Base-by-base conservation (phyloP, 2,113 vertebrate species). In the Atrichornis clamosus region DNA sequence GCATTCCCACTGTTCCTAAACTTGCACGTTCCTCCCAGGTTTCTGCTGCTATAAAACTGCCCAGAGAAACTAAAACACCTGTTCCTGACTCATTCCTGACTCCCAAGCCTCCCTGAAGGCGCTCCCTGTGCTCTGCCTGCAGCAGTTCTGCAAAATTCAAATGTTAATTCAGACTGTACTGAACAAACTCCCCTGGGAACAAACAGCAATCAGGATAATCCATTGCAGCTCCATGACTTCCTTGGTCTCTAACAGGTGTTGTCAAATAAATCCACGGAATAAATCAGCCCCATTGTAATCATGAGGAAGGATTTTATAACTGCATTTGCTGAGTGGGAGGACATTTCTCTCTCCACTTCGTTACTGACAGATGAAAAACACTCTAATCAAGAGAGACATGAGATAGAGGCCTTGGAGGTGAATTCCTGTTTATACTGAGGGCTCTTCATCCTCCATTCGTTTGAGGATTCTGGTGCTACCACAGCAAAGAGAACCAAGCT, bases 311-410 rank as follows among this genome's bases (percentile, higher is more conserved):
- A 75, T 96, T 95, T 96, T 83, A 79, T 91, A 79, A 89, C 89
- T 62, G 62, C 70, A 41, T 91, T 87, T 92, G 84, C 81, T 93
- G 94, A 95, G 96, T 95, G 93, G 96, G 96, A 96, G 93, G 95
- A 91, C 58, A 18, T 78, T 90, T 80, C 82, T 96, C 70, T 72
- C 74, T 89, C 75, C 6, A 3, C 8, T 90, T 85, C 94, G 72
- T 89, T 73, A 73, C 81, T 83, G 93, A 67, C 89, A 96, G 74
- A 91, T 79, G 37, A 94, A 93, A 92, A 65, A 1, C 81, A 77
- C 22, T 55, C 55, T 95, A 85, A 95, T 87, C 77, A 83, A 70
- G 81, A 91, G 56, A 93, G 83, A 93, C n/a, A 3, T 8, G 83
- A 75, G 35, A 46, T 7, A 7, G 84, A 60, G 78, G 64, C 85